Evolutionary conservation across 1,140 invertebrate genomes (phyloP), one percentile per base, ranked within the genome.

Genomic region (Condylostylus longicornis): DNA sequence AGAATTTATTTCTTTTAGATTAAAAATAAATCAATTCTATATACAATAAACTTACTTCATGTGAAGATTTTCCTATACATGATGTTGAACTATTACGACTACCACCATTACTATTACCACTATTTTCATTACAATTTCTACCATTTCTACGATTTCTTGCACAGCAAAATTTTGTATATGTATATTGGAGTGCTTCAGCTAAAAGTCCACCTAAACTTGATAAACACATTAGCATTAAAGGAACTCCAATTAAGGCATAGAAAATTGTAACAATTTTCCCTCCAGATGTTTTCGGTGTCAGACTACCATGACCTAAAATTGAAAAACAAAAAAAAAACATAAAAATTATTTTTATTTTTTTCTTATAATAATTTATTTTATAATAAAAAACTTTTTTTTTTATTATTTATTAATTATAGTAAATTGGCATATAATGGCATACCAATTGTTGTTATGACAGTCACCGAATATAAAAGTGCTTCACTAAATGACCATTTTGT

Each of bases 391-490:
- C 5, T 23, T 23, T 23, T 23, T 27, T 27, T 10, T 27, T 27
- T 27, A n/a, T 27, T 27, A 27, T 27, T 27, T n/a, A n/a, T 27
- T 27, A n/a, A 27, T 13, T 10, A 13, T 8, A 8, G 25, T 27
- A 13, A 27, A n/a, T n/a, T n/a, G n/a, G n/a, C n/a, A n/a, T n/a
- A n/a, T n/a, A n/a, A n/a, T n/a, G n/a, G n/a, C 63, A 64, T 58
- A 82, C 82, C 83, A 46, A 86, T 84, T 25, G 83, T 86, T 13
- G 82, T 88, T 52, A 87, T 79, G 47, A 87, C 74, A 35, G 80
- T 84, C 42, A 87, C 70, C 18, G 78, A 80, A 54, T 85, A 88
- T 14, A 88, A 68, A 5, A 87, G 59, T 2, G 83, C 77, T 33
- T 79, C 78, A 33, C 75, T 74, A 51, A 82, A 84, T 1, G 74